Conservation (phyloP, 1,140 invertebrate genomes). For the Epicauta chinensis region DNA sequence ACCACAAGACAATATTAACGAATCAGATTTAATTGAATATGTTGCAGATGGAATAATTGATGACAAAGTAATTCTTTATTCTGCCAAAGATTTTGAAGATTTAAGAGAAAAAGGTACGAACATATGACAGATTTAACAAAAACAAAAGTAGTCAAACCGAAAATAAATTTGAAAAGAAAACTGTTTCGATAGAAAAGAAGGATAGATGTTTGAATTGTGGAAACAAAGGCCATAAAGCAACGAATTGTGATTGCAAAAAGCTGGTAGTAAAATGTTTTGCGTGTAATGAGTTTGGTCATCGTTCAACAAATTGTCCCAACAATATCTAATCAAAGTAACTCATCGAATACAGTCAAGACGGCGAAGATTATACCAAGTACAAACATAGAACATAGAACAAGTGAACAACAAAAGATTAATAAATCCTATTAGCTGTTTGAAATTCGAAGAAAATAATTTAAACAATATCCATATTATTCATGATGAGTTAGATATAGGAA, state of each 20-base stretch:
- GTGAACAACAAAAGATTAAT: too few species aligned
- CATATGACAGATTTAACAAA: not conserved
- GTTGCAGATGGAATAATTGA: not conserved
- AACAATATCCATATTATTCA: too few species aligned
- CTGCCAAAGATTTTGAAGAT: not conserved
- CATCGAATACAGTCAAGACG: too few species aligned
- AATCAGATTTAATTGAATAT: not conserved
- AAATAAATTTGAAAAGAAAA: not conserved
- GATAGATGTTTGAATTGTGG: conserved; percentile 33
- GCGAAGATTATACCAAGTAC: too few species aligned
- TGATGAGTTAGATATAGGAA: too few species aligned
- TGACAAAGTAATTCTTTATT: not conserved
- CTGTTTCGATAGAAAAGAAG: not conserved
- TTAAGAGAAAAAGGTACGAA: not conserved
- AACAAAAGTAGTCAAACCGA: not conserved
- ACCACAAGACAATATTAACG: not conserved
- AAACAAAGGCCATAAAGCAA: conserved; percentile 23
- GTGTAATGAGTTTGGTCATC: conserved; percentile 18
- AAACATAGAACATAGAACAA: too few species aligned
- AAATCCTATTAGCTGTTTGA: too few species aligned
- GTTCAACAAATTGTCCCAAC: too few species aligned
- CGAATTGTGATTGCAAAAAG: conserved; percentile 23
- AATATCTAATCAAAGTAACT: too few species aligned
- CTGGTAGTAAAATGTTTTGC: conserved; percentile 31
- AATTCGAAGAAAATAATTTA: too few species aligned